phyloP scores from a whole-genome alignment of 1,140 invertebrate species.

The Philotrypesis tridentata region DNA sequence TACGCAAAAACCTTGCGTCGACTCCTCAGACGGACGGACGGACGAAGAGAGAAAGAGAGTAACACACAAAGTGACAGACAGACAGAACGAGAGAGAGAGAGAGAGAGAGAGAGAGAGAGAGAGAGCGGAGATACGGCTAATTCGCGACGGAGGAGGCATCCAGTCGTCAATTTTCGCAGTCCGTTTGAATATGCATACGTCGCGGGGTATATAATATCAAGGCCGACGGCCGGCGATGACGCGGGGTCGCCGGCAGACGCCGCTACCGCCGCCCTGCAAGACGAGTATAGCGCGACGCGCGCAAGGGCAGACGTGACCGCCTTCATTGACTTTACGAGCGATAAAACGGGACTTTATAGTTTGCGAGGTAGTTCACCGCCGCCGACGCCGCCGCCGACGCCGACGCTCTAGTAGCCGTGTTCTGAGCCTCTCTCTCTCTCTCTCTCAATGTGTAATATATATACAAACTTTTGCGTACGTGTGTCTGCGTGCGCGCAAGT shows the following conservation, averaged over 20 bases:
- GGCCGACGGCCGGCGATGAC: conserved; percentile 54
- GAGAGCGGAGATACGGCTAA: background rate
- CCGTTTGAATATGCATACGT: conserved; percentile 59
- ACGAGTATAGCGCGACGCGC: conserved; percentile 40
- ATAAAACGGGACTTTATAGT: conserved; percentile 69
- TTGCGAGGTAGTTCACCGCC: conserved; percentile 58
- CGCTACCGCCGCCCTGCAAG: too few relatives aligned
- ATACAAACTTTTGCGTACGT: background rate
- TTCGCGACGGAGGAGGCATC: background rate
- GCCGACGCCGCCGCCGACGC: background rate
- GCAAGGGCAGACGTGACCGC: conserved; percentile 69
- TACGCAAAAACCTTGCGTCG: background rate
- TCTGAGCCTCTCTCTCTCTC: too few relatives aligned
- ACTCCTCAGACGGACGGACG: too few relatives aligned
- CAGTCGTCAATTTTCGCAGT: background rate
- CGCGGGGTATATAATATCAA: conserved; percentile 49
- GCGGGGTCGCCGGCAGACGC: conserved; percentile 56
- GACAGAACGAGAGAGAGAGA: too few relatives aligned
- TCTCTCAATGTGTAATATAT: background rate
- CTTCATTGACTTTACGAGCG: conserved; percentile 70
- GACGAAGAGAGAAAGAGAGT: too few relatives aligned
- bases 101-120: too few relatives aligned
- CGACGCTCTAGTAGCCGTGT: background rate
- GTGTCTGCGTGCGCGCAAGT: background rate
- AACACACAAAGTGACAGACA: too few relatives aligned